phyloP scores from a whole-genome alignment of 2,888 invertebrate genomes.

The Drymonia ruficornis region DNA sequence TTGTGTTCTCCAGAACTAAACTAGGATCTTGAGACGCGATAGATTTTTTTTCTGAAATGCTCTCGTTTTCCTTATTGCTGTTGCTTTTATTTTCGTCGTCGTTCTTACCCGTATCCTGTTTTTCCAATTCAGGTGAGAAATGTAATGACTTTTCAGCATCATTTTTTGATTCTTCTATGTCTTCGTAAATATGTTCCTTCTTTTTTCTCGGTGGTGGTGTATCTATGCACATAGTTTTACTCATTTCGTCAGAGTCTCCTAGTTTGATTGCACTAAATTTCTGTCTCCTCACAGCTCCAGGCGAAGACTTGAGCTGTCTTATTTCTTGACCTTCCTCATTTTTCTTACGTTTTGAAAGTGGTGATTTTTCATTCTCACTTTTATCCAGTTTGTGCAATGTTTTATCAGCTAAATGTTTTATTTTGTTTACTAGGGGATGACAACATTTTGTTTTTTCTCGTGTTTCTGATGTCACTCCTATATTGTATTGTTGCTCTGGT shows the following conservation, averaged over 20 bases:
- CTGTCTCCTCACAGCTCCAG: slow-evolving; percentile 84
- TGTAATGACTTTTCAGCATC: slow-evolving; percentile 74
- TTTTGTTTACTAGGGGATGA: slow-evolving; percentile 87
- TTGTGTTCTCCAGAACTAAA: slow-evolving; percentile 68
- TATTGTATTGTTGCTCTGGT: slow-evolving; percentile 68
- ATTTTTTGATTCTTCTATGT: slow-evolving; percentile 79
- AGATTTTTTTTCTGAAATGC: slow-evolving; percentile 71
- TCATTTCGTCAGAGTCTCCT: slow-evolving; percentile 81
- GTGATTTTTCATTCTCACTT: slow-evolving; percentile 71
- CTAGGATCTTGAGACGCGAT: slow-evolving; percentile 78
- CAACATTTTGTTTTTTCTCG: slow-evolving; percentile 83
- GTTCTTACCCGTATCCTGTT: slow-evolving; percentile 50
- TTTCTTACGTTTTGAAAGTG: slow-evolving; percentile 72
- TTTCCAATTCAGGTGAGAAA: slow-evolving; percentile 74
- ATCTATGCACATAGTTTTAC: slow-evolving; percentile 72
- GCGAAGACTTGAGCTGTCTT: slow-evolving; percentile 85
- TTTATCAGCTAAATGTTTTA: slow-evolving; percentile 87
- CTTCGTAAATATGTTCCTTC: slow-evolving; percentile 87
- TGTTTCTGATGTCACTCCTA: slow-evolving; percentile 70
- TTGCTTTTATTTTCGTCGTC: slow-evolving; percentile 57
- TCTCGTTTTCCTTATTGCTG: slow-evolving; percentile 76
- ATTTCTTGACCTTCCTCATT: slow-evolving; percentile 85
- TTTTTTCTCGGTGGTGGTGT: slow-evolving; percentile 78
- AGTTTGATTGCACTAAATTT: slow-evolving; percentile 79
- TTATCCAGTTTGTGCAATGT: slow-evolving; percentile 82